Base-by-base conservation (phyloP, 1,140 invertebrate genomes). In the Bombyx mori region DNA sequence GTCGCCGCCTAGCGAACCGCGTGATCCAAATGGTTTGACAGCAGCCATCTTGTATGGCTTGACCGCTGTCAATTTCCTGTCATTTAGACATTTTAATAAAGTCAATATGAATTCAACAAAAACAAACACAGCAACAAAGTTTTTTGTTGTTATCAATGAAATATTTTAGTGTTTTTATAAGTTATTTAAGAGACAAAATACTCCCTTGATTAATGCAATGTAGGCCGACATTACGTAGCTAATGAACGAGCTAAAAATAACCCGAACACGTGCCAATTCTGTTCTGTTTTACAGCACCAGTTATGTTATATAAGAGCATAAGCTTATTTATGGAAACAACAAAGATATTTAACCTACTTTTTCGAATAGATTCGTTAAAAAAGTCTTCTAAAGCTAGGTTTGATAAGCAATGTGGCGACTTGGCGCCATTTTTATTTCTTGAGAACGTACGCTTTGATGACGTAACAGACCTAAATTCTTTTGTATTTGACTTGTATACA, bases 381-480 rank as follows among this genome's bases (percentile, higher is more conserved):
- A 35, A 3, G 4, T 5, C 26, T 35, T 35, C 26, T 35, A 35
- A 35, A 35, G 26, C 26, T 35, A 35, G 26, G 2, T 35, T 12
- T 66, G 61, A 68, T 68, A 73, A 73, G 60, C 60, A 66, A 74
- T 75, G 72, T 74, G 75, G 70, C 71, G 74, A 71, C 73, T 88
- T 88, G 86, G 85, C 87, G 87, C 87, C 87, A 88, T 88, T 88
- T 88, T 88, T 78, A 71, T 84, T 86, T 86, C 58, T 61, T 52
- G 66, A 71, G 67, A 70, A 68, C 65, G 71, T 69, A 70, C 71
- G 72, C 60, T 61, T 66, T 57, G 72, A 66, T 85, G 82, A 86
- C 83, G 82, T 86, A 86, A 86, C 72, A 79, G 71, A 64, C 68
- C 74, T 73, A 75, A 75, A 75, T 79, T 71, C 62, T 54, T 64